These are phyloP conservation scores for Gnatocerus cornutus DNA, from an alignment of 2,888 invertebrate genomes.

Conservation along the genomic window DNA sequence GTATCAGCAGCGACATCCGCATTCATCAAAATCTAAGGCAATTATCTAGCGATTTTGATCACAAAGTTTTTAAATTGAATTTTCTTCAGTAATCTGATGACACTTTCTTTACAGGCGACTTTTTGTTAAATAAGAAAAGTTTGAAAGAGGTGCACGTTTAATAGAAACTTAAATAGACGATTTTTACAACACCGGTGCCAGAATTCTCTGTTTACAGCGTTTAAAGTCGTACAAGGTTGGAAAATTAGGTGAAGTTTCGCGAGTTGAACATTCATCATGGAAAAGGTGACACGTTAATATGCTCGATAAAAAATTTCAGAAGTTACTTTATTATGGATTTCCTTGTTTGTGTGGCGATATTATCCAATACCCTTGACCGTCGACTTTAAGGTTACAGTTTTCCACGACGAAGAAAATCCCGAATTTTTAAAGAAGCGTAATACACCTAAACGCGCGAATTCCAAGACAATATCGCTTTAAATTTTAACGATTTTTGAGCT, in stretches of 20 bases:
- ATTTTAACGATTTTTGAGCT: too few relatives aligned
- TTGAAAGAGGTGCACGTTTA: background rate
- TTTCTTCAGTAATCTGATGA: constrained; percentile 7
- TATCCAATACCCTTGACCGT: background rate
- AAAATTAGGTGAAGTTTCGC: background rate
- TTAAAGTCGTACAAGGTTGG: background rate
- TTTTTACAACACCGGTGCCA: too few relatives aligned
- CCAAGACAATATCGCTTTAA: too few relatives aligned
- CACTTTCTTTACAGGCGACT: background rate
- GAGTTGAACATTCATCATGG: background rate
- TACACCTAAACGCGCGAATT: too few relatives aligned
- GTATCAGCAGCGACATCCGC: background rate
- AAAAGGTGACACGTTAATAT: background rate
- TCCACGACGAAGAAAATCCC: too few relatives aligned
- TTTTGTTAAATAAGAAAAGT: constrained; percentile 6
- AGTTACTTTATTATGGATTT: background rate
- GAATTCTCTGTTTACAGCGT: too few relatives aligned
- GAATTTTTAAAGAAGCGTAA: too few relatives aligned
- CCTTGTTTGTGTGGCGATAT: background rate
- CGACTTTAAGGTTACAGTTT: too few relatives aligned
- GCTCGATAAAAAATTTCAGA: background rate
- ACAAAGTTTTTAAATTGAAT: constrained; percentile 14
- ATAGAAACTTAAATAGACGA: background rate
- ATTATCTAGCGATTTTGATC: too few relatives aligned
- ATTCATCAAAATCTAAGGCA: background rate